Evolutionary conservation across 2,113 vertebrate genomes (phyloP), one percentile per base, ranked within the genome.

Genomic region (Poeciliopsis retropinna): DNA sequence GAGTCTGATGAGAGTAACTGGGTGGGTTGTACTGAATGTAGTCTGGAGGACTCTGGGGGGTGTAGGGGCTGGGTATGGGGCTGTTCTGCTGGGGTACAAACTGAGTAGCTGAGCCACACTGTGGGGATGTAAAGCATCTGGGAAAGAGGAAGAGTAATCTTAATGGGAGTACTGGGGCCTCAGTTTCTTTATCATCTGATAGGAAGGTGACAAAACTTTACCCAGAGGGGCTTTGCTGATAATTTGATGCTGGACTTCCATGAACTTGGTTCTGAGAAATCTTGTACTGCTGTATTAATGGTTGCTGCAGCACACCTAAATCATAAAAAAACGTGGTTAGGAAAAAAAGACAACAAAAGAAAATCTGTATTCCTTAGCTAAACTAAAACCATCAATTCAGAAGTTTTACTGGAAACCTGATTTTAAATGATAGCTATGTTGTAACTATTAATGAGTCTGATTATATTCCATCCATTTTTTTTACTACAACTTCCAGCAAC

Each of bases 151-250:
- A 75, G 34, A 75, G 13, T 6, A 7, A 19, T 67, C 27, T 86
- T 73, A 81, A 57, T 25, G 44, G 2, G 72, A 69, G 12, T 64
- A 63, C 9, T 63, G 17, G 73, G 51, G 22, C 4, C 9, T 75
- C 19, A 14, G 27, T 6, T 32, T 76, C 10, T 78, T 81, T 10
- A 54, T 70, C 10, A 66, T 76, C 37, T 37, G 39, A 70, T 0
- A 57, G 25, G 31, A 47, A 60, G 4, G 25, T 34, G 54, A 32
- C 9, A 22, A 17, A 14, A 44, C 2, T 87, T 95, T 96, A 99
- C 98, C 97, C 98, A 93, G 98, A 96, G 93, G 98, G 96, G 83
- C 97, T 99, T 87, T 96, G 97, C 92, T 99, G 98, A 93, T 98
- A 99, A 95, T 96, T 98, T 90, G 97, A 96, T 93, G 95, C 96